Conservation (phyloP, 2,888 invertebrate genomes). For the Drosophila multiciliata region DNA sequence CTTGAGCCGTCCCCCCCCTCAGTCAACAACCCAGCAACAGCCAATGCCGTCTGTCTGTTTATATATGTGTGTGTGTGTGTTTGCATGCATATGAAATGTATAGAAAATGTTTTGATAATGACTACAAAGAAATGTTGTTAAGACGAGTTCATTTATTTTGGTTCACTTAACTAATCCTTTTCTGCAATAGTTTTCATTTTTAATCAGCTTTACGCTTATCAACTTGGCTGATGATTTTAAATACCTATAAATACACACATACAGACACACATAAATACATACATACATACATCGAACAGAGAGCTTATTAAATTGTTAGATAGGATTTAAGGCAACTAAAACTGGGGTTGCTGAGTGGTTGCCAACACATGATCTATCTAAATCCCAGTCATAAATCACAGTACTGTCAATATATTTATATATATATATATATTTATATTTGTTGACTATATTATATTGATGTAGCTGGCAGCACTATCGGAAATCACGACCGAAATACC, state of each 20-base stretch:
- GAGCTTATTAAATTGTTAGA: conserved; percentile 23
- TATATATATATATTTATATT: conserved; percentile 2
- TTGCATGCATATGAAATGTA: conserved; percentile 59
- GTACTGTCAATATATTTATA: conserved; percentile 14
- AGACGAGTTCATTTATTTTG: conserved; percentile 79
- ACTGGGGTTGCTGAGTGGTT: conserved; percentile 21
- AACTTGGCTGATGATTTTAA: conserved; percentile 6
- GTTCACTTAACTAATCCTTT: conserved; percentile 81
- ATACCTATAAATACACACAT: background rate
- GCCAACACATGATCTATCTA: conserved; percentile 65
- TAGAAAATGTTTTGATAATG: conserved; percentile 73
- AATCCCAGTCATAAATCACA: conserved; percentile 55
- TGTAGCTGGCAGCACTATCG: conserved; percentile 25
- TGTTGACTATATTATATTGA: background rate
- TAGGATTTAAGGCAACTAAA: conserved; percentile 24
- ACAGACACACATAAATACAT: background rate
- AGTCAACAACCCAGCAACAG: conserved; percentile 5
- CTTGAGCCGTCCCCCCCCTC: background rate
- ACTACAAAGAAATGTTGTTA: conserved; percentile 77
- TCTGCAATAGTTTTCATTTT: conserved; percentile 75
- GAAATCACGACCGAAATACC: conserved; percentile 74
- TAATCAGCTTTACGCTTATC: conserved; percentile 76
- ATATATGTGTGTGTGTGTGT: conserved; percentile 15
- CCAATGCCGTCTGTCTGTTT: conserved; percentile 22
- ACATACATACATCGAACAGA: background rate